phyloP scores from a whole-genome alignment of 2,797 vertebrate species.

The Ptychobarbus kaznakovi region DNA sequence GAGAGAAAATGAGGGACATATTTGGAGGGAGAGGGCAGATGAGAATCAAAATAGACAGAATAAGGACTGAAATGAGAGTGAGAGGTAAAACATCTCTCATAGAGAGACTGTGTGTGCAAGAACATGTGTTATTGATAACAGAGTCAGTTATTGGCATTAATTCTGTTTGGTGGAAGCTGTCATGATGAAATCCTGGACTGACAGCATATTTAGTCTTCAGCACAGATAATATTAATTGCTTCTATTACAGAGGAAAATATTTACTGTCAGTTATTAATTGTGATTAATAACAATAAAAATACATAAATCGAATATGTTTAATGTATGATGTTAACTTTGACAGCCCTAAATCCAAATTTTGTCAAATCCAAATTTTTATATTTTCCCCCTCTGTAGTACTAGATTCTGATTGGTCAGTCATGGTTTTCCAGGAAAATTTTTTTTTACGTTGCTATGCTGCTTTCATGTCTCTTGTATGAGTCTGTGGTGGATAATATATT shows the following conservation, averaged over 20 bases:
- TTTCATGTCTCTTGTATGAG: too few species aligned
- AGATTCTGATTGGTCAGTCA: too few species aligned
- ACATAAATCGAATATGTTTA: too few species aligned
- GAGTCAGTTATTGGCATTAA: neutral
- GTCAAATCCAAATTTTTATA: too few species aligned
- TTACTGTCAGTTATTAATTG: too few species aligned
- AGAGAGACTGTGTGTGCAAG: neutral
- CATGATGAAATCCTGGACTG: neutral
- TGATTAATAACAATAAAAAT: too few species aligned
- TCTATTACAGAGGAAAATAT: neutral
- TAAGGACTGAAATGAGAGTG: conserved; percentile 7
- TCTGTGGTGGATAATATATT: too few species aligned
- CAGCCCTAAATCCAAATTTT: too few species aligned
- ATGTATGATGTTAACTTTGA: too few species aligned
- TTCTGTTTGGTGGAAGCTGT: neutral
- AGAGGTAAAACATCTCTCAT: neutral
- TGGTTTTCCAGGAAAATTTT: too few species aligned
- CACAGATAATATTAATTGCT: neutral
- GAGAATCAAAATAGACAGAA: conserved; percentile 6
- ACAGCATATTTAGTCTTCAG: neutral
- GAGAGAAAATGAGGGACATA: conserved; percentile 15
- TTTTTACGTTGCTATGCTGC: too few species aligned
- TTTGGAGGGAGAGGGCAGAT: neutral
- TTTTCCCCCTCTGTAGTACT: too few species aligned
- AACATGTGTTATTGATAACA: neutral